phyloP scores from a whole-genome alignment of 1,140 invertebrate genomes.

The Achatina immaculata region DNA sequence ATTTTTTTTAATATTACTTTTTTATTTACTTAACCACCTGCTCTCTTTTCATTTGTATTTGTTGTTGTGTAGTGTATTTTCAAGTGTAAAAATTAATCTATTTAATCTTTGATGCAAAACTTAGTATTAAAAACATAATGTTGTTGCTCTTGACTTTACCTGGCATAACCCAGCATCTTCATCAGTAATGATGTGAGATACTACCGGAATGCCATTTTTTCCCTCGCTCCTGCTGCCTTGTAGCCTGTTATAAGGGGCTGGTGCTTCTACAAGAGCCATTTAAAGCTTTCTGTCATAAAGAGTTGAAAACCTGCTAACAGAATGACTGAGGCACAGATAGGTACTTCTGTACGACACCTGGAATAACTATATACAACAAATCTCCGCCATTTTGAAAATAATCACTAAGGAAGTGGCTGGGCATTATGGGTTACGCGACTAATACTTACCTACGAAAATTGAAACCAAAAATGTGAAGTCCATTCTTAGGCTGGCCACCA shows the following conservation, averaged over 20 bases:
- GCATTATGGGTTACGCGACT: background rate
- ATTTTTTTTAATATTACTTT: too few species aligned
- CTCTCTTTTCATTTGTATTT: too few species aligned
- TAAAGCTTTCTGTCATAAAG: background rate
- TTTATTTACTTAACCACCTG: too few species aligned
- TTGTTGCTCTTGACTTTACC: constrained; percentile 49
- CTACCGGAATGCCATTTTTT: constrained; percentile 59
- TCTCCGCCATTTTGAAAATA: constrained; percentile 41
- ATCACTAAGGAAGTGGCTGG: constrained; percentile 37
- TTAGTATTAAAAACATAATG: constrained; percentile 6
- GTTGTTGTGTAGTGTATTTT: too few species aligned
- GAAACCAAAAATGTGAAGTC: background rate
- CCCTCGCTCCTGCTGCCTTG: background rate
- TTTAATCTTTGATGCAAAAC: too few species aligned
- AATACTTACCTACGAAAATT: background rate
- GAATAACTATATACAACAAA: constrained; percentile 7
- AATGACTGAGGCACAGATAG: background rate
- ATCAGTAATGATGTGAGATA: constrained; percentile 68
- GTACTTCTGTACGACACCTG: background rate
- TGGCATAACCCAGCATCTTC: constrained; percentile 65
- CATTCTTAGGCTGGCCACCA: background rate
- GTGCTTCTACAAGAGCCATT: constrained; percentile 37
- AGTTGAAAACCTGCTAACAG: background rate
- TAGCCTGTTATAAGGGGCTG: background rate
- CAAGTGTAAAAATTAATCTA: background rate